Evolutionary conservation across 1,140 invertebrate species (phyloP), one percentile per base, ranked within the genome.

Genomic region (Drosophila bocki): DNA sequence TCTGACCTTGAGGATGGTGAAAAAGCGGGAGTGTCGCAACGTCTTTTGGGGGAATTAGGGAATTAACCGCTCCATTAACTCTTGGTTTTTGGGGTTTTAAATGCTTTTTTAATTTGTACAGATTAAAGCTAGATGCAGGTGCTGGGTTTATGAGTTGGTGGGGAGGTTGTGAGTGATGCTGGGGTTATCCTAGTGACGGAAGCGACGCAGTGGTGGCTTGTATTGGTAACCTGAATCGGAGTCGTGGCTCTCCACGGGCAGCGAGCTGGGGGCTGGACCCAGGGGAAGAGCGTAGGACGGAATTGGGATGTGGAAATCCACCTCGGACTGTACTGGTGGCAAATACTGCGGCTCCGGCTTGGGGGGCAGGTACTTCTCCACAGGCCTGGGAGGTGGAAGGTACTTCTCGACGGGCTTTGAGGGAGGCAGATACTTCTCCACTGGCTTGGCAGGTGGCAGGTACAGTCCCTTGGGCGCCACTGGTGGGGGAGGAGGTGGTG

Each of bases 221-320:
- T 91, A 91, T 12, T 81, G 80, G 22, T 91, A 91, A 11, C 62
- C 74, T 7, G 26, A 45, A 7, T 64, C 68, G n/a, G 39, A 41
- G 29, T 70, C 58, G 35, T 58, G 56, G 15, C 17, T 69, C 65
- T 70, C 78, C 39, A 44, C 37, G 6, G 32, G 68, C 56, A 54
- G 47, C 13, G 29, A 65, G 48, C 74, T 75, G 1, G 51, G 82
- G 0, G 17, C 75, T 12, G 33, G 79, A 54, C 59, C 78, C 69
- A 88, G 13, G 3, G 84, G 84, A 4, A 90, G 68, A 0, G 85
- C 85, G 33, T 90, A 90, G 3, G 85, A 79, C 1, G 85, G 85
- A 26, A 90, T 76, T 19, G 85, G 85, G 15, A 90, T 90, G 26
- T 85, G 82, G 29, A 90, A 90, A 12, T 56, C 61, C 8, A 67